Evolutionary conservation across 2,888 invertebrate species (phyloP), one percentile per base, ranked within the genome.

Genomic region (Quadriops clusia): DNA sequence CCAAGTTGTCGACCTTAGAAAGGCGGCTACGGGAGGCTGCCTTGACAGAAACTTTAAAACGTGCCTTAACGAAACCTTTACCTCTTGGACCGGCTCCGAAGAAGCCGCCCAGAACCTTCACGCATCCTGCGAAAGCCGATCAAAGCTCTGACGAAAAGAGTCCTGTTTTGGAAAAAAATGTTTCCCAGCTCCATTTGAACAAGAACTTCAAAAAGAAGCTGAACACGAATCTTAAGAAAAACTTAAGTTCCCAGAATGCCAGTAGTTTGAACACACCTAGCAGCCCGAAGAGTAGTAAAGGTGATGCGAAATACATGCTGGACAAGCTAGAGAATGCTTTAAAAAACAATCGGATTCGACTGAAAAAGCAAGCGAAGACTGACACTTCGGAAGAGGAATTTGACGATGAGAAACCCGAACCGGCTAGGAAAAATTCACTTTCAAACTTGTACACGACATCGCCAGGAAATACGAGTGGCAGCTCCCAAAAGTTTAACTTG

Each of bases 31-130:
- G n/a, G n/a, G n/a, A n/a, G n/a, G n/a, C n/a, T n/a, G n/a, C n/a
- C n/a, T n/a, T n/a, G n/a, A 56, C 72, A 0, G 75, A 75, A 42
- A 76, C 74, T 2, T 56, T 79, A 17, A 74, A 73, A 49, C 69
- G 70, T 38, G 77, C 75, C 10, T 56, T 79, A 23, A 73, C 72
- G 48, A 71, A 75, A 41, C 79, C 79, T 0, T 47, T 81, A 26
- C 81, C 81, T 0, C 38, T 57, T 3, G 80, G 79, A 0, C 79
- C 80, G 4, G 78, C 82, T 1, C 83, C 82, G 0, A 74, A 74
- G 45, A 82, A 83, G 51, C 82, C 83, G 2, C 83, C 82, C 0
- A 57, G 82, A 38, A 71, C 69, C 1, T 76, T 78, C 44, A 60
- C 61, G 18, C 61, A 66, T 42, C 47, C 47, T 23, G 41, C 50